A percentile compares a stretch with the other conserved stretches of the same genome.
These are phyloP conservation scores for Lathamus discolor DNA, from an alignment of 2,113 vertebrate genomes.

Conservation along the genomic window DNA sequence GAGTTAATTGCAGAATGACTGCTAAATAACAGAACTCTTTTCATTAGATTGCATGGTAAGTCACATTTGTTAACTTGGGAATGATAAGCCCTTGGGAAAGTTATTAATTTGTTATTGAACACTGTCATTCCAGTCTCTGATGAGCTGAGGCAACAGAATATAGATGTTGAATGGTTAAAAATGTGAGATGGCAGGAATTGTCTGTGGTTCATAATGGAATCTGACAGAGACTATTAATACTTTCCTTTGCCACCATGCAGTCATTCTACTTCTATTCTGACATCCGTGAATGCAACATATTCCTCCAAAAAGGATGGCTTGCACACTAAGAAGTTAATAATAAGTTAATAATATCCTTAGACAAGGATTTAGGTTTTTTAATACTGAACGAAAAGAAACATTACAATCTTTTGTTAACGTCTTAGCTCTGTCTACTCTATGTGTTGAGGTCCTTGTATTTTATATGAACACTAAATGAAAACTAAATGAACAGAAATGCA, in stretches of 20 bases:
- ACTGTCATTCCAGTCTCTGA: neutral
- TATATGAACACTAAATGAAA: neutral
- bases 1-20: neutral
- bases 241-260: neutral
- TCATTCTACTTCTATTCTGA: neutral
- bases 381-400: neutral
- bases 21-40: neutral
- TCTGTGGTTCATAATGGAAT: neutral
- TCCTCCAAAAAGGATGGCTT: neutral
- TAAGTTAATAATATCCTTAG: neutral
- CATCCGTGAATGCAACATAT: rapidly evolving
- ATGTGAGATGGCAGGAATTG: neutral
- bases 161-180: neutral
- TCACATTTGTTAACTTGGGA: neutral
- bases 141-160: neutral
- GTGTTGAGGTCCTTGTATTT: neutral
- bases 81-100: neutral
- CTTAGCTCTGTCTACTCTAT: neutral
- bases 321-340: neutral
- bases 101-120: neutral
- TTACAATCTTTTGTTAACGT: neutral
- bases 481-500: neutral
- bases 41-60: neutral
- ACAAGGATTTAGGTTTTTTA: rapidly evolving
- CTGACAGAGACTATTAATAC: neutral